Conservation (phyloP, 23 tunicate species). For the Botrylloides violaceus region DNA sequence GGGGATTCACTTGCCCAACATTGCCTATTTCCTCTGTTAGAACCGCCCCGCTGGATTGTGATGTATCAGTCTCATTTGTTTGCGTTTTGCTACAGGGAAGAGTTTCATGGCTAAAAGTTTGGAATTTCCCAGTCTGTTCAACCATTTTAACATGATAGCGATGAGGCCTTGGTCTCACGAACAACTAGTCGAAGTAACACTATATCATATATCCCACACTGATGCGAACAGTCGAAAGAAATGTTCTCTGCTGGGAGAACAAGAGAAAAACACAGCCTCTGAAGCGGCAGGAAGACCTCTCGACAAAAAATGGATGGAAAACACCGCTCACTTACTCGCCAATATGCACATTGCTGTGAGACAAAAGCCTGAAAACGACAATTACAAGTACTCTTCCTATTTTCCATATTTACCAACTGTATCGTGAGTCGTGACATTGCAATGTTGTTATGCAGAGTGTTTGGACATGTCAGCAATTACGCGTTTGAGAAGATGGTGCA, state of each 20-base stretch:
- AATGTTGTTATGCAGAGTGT: conserved; percentile 19
- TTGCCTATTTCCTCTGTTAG: no score
- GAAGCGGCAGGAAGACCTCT: conserved; percentile 42
- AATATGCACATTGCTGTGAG: conserved; percentile 68
- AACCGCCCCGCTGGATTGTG: no score
- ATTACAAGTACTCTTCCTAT: conserved; percentile 76
- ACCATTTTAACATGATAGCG: conserved; percentile 45
- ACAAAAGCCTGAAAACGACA: conserved; percentile 60
- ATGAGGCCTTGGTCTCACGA: conserved; percentile 77
- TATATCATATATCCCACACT: conserved; percentile 44
- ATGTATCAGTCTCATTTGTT: no score
- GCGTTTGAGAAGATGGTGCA: conserved; percentile 75
- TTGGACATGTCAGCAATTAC: conserved; percentile 73
- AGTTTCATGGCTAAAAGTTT: conserved; percentile 75
- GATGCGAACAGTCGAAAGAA: conserved; percentile 19
- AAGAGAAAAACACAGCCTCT: conserved; percentile 23
- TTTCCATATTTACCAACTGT: no score
- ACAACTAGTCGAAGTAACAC: conserved; percentile 68
- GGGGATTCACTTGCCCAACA: no score
- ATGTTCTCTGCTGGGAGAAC: conserved; percentile 17
- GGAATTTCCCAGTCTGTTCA: conserved; percentile 77
- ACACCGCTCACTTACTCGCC: conserved; percentile 75
- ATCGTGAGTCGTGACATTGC: no score
- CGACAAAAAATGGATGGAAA: conserved; percentile 57
- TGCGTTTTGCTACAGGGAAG: no score